phyloP scores from a whole-genome alignment of 2,888 invertebrate genomes.

The Entomobrya multifasciata region DNA sequence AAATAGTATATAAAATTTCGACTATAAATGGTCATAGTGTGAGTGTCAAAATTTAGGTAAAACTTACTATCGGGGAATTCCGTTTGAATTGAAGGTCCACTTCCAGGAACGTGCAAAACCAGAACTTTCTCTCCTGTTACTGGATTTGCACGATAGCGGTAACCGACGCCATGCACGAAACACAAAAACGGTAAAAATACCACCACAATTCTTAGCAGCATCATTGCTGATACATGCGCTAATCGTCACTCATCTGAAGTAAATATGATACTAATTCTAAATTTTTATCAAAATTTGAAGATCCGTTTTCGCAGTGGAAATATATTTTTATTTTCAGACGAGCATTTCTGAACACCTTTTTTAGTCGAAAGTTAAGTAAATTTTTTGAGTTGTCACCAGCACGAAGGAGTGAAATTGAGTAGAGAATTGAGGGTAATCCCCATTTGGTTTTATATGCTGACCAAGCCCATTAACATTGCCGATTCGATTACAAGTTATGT shows the following conservation, averaged over 20 bases:
- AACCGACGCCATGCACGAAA: constrained; percentile 62
- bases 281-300: background rate
- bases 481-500: background rate
- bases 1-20: background rate
- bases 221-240: too few relatives aligned
- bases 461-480: constrained; percentile 13
- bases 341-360: background rate
- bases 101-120: constrained; percentile 70
- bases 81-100: constrained; percentile 64
- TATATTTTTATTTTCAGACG: background rate
- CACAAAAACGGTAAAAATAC: constrained; percentile 41
- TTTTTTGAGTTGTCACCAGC: constrained; percentile 9
- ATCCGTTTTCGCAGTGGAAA: background rate
- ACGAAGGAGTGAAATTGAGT: constrained; percentile 5
- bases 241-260: too few relatives aligned
- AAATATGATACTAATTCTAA: background rate
- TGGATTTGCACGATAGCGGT: constrained; percentile 59
- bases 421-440: constrained; percentile 48
- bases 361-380: too few relatives aligned
- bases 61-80: constrained; percentile 72
- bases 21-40: too few relatives aligned
- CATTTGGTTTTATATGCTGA: constrained; percentile 57
- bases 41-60: too few relatives aligned
- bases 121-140: constrained; percentile 62
- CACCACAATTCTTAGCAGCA: constrained; percentile 25